Base-by-base conservation (phyloP, 2,888 invertebrate species). In the Pollenia griseotomentosa region DNA sequence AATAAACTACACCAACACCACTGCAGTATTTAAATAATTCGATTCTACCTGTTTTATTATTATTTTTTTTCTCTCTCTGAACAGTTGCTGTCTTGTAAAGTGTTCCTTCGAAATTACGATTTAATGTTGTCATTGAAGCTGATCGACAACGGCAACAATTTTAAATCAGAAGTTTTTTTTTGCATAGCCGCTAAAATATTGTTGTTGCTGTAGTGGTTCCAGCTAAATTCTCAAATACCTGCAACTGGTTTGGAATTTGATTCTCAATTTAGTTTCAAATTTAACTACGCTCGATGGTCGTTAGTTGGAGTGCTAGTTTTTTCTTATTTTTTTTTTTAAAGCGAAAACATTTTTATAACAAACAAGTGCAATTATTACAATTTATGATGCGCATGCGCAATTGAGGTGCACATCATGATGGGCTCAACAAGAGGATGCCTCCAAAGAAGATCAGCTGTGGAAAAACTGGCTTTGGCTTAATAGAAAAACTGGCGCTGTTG, bases 331-430 rank as follows among this genome's bases (percentile, higher is more conserved):
- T 42, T 19, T 19, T 23, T 44, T 55, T 63, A 14, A 7, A 71
- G 65, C 19, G 11, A 82, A 82, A 75, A 82, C 61, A 75, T 73
- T 86, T 78, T 66, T 85, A 77, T 66, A 61, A 80, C 71, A 75
- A 83, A 57, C 83, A 86, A 71, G 53, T 51, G 44, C 65, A 79
- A 66, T 83, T 77, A 83, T 66, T 81, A 83, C n/a, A 73, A 73
- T 77, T 83, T 83, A 77, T 74, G 77, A 68, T 80, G 73, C 75
- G 71, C 73, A 75, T 75, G 78, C 59, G 19, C 68, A 59, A 71
- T 48, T 85, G 44, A 77, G 59, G 51, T 84, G 78, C 40, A n/a
- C 57, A 46, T 16, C n/a, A 55, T n/a, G n/a, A 46, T 51, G 74
- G 53, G 44, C 44, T 79, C n/a, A 16, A 42, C n/a, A 16, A 42